phyloP scores from a whole-genome alignment of 2,113 vertebrate genomes.

The Epinephelus moara region DNA sequence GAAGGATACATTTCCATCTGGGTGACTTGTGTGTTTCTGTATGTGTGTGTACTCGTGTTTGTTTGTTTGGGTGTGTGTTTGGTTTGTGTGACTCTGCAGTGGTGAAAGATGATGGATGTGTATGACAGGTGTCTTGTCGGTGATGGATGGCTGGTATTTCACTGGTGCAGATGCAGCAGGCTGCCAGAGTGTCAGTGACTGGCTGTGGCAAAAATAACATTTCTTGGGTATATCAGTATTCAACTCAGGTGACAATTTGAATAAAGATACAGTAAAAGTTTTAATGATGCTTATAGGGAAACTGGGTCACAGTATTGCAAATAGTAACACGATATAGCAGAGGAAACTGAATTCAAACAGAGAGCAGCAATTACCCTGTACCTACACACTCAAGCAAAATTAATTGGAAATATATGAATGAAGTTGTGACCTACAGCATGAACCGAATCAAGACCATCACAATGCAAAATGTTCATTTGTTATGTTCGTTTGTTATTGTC shows the following conservation, averaged over 20 bases:
- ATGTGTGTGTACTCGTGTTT: background rate
- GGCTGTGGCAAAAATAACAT: conserved; percentile 21
- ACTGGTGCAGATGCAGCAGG: conserved; percentile 16
- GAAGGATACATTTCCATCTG: conserved; percentile 52
- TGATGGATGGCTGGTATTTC: conserved; percentile 71
- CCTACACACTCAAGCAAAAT: conserved; percentile 1
- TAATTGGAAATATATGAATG: background rate
- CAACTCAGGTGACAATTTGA: conserved; percentile 33
- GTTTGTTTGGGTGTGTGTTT: conserved; percentile 7
- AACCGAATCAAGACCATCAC: background rate
- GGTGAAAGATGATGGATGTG: conserved; percentile 59
- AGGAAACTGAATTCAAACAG: background rate
- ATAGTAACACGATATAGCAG: conserved; percentile 16
- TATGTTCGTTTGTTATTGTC: background rate
- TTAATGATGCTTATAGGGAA: conserved; percentile 55
- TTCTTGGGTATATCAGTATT: conserved; percentile 29
- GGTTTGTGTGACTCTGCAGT: conserved; percentile 36
- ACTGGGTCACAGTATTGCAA: conserved; percentile 52
- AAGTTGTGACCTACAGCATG: background rate
- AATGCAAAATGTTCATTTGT: background rate
- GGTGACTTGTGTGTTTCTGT: conserved; percentile 22
- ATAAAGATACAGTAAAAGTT: conserved; percentile 50
- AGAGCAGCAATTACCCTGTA: background rate
- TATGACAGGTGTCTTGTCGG: conserved; percentile 58
- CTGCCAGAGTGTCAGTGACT: conserved; percentile 8